These are phyloP conservation scores for Trachurus trachurus DNA, from an alignment of 2,797 vertebrate genomes.

Conservation along the genomic window DNA sequence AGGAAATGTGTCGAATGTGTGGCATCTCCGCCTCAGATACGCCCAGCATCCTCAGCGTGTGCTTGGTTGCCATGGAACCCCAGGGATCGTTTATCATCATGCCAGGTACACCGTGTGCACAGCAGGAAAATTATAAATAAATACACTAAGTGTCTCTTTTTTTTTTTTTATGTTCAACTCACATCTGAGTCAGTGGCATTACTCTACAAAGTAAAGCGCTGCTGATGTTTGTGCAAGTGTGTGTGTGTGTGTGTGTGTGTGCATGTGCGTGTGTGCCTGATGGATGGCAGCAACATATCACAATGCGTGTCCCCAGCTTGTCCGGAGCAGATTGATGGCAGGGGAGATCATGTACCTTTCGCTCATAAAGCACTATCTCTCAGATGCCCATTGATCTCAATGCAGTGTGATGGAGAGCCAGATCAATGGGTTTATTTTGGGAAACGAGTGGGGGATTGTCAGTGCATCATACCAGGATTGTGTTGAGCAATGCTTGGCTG, in stretches of 20 bases:
- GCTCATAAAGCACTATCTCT: conserved; percentile 80
- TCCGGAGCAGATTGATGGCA: conserved; percentile 80
- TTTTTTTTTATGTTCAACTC: conserved; percentile 28
- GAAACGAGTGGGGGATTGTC: conserved; percentile 70
- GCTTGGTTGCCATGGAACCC: conserved; percentile 98
- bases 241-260: conserved; percentile 3
- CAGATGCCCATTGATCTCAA: conserved; percentile 79
- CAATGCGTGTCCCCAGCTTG: conserved; percentile 67
- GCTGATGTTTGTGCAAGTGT: conserved; percentile 13
- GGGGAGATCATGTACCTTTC: conserved; percentile 72
- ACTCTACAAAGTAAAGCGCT: conserved; percentile 12
- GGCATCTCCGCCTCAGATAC: conserved; percentile 98
- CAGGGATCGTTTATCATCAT: conserved; percentile 99
- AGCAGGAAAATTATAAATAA: conserved; percentile 36
- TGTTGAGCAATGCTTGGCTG: conserved; percentile 62
- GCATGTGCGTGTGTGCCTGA: conserved; percentile 42
- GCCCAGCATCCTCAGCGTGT: conserved; percentile 98
- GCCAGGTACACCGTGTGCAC: conserved; percentile 88
- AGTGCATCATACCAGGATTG: conserved; percentile 67
- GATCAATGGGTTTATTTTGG: conserved; percentile 84
- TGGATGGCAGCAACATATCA: conserved; percentile 74
- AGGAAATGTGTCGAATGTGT: conserved; percentile 99
- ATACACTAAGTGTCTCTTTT: conserved; percentile 29
- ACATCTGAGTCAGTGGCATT: conserved; percentile 11
- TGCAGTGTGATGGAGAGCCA: conserved; percentile 78